phyloP scores from a whole-genome alignment of 2,113 vertebrate species.

The Salvelinus sp. region DNA sequence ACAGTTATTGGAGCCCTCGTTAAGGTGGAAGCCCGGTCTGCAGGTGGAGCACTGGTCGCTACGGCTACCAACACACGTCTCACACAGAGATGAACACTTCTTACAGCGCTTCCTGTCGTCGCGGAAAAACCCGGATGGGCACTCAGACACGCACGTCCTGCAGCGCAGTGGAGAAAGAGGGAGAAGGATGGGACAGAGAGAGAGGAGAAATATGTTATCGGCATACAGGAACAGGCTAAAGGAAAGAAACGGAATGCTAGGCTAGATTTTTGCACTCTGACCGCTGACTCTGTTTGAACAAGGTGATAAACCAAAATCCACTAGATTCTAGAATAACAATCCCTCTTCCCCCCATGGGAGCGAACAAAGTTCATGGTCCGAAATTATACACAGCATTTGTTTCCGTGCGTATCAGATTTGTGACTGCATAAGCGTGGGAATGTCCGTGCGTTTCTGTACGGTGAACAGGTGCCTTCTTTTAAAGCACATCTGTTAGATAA shows the following conservation, averaged over 20 bases:
- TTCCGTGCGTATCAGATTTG: not conserved
- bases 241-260: no score
- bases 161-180: conserved; percentile 5
- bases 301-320: not conserved
- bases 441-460: not conserved
- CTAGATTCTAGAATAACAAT: not conserved
- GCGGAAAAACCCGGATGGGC: conserved; percentile 90
- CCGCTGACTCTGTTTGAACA: not conserved
- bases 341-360: no score
- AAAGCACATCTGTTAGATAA: conserved; percentile 52
- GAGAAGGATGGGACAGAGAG: not conserved
- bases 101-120: conserved; percentile 96
- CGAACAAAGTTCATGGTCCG: not conserved
- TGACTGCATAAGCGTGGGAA: not conserved
- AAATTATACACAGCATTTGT: not conserved
- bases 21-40: conserved; percentile 87
- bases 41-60: conserved; percentile 91
- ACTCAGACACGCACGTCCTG: conserved; percentile 94
- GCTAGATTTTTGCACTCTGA: not conserved
- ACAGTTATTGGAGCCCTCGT: conserved; percentile 87
- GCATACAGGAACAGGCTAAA: not conserved
- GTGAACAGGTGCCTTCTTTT: conserved; percentile 49
- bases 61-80: conserved; percentile 90
- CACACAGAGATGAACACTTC: conserved; percentile 90
- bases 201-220: not conserved